Evolutionary conservation across 53 echinoderm and acorn worm species (phyloP), one percentile per base, ranked within the genome.

Genomic region (Glandiceps talaboti): DNA sequence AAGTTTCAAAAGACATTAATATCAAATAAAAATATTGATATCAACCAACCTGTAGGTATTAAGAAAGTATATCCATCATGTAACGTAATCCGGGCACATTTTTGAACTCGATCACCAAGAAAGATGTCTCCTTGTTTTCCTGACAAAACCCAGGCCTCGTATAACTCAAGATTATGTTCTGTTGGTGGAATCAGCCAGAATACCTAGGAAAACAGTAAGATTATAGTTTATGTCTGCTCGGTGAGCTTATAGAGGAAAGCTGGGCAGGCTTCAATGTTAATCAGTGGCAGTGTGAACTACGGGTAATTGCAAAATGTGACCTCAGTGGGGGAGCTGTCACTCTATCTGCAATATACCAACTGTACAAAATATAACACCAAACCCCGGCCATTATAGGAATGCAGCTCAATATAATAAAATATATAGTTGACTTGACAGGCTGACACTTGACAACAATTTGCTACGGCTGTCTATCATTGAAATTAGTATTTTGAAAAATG

Each of bases 111-210:
- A 76, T 99, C 99, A 26, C 99, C 99, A 0, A 99, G 86, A 81
- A 99, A 99, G 85, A 94, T 93, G 74, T 99, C 99, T 0, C 93
- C 91, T 79, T 99, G 99, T 76, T 99, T 99, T 74, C 99, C 93
- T n/a, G 99, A 99, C 33, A 99, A 80, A 76, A 93, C 93, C 99
- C 99, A 99, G 29, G 88, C 88, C 78, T 99, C 93, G 73, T 93
- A 99, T 76, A 89, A 87, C 76, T 94, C 87, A 28, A 99, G 33
- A 78, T 99, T 99, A 82, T 91, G 85, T n/a, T 99, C 93, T 1
- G 93, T 91, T 1, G 99, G 99, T 0, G 99, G 93, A 73, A 99
- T 99, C 79, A 99, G 77, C 99, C 99, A 99, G 75, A 99, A 99
- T 29, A 99, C 86, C 93, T 99, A 84, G 0, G 32, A 79, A n/a